Evolutionary conservation across 92 coral and sea anemone species (phyloP).

Genomic region (Umimayanthus chanpuru): DNA sequence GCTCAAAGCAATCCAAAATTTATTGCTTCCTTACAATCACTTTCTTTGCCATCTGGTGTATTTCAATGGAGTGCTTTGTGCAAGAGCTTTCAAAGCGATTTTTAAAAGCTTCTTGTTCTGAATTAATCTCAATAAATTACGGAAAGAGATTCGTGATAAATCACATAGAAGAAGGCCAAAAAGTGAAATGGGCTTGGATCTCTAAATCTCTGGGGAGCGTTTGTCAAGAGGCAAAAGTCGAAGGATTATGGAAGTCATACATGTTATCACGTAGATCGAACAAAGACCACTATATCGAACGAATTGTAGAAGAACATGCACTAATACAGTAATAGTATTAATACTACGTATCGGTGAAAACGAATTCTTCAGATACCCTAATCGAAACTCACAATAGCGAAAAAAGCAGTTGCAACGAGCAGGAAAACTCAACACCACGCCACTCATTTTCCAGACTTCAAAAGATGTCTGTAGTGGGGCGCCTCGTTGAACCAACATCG

Average conservation of each 20-base stretch:
- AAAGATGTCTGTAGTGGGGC: background rate
- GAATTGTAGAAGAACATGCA: background rate
- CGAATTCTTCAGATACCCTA: background rate
- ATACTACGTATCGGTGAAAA: background rate
- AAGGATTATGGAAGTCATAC: conserved; percentile 8
- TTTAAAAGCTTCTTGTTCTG: conserved; percentile 37
- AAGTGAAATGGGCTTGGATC: background rate
- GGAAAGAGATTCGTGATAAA: background rate
- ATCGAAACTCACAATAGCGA: conserved; percentile 3
- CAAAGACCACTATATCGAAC: conserved; percentile 17
- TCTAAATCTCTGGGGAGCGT: conserved; percentile 26
- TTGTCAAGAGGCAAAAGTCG: conserved; percentile 35
- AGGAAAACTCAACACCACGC: conserved; percentile 15
- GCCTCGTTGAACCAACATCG: background rate
- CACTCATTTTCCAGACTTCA: conserved; percentile 23
- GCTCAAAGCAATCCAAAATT: conserved; percentile 30
- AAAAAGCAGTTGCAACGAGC: background rate
- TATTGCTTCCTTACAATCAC: conserved; percentile 21
- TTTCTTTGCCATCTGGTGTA: conserved; percentile 42
- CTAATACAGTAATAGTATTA: background rate
- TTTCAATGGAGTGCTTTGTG: conserved; percentile 44
- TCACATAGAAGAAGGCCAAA: background rate
- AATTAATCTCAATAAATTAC: conserved; percentile 31
- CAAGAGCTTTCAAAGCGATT: conserved; percentile 25
- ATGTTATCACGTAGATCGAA: conserved; percentile 13